Evolutionary conservation across 1,140 invertebrate species (phyloP).

Genomic region (Yoshiicerus persimilis): DNA sequence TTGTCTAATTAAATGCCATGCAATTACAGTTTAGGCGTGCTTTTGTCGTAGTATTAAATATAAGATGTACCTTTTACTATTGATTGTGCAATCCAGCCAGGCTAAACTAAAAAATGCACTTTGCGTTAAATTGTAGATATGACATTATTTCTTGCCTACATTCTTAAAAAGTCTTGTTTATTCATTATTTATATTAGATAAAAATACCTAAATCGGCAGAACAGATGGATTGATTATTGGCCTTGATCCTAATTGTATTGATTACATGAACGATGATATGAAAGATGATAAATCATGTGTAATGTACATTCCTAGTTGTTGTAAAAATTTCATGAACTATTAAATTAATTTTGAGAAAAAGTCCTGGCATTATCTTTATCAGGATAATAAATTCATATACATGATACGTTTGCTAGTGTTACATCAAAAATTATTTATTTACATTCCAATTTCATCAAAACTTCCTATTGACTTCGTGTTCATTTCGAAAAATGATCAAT

Average conservation of each 20-base stretch:
- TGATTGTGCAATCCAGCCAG: conserved; percentile 7
- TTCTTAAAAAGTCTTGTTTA: not conserved
- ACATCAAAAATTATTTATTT: not conserved
- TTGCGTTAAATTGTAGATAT: not conserved
- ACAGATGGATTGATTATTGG: conserved; percentile 22
- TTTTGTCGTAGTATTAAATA: conserved; percentile 14
- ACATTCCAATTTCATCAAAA: not conserved
- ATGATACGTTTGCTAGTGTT: not conserved
- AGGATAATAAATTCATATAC: not conserved
- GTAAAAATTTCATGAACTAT: conserved; percentile 28
- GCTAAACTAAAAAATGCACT: conserved; percentile 2
- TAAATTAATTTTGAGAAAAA: conserved; percentile 29
- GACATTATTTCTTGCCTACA: conserved; percentile 2
- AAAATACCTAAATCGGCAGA: not conserved
- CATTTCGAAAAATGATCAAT: too few relatives aligned
- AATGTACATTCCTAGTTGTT: conserved; percentile 31
- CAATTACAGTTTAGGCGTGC: conserved; percentile 8
- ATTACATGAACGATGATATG: not conserved
- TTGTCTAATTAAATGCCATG: conserved; percentile 15
- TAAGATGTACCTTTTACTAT: conserved; percentile 22
- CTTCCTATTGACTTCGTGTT: too few relatives aligned
- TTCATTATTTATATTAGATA: not conserved
- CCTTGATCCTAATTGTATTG: conserved; percentile 26
- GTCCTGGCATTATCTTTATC: not conserved
- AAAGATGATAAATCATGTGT: conserved; percentile 23